Base-by-base conservation (phyloP, 2,113 vertebrate genomes). In the Ancistrus triradiatus region DNA sequence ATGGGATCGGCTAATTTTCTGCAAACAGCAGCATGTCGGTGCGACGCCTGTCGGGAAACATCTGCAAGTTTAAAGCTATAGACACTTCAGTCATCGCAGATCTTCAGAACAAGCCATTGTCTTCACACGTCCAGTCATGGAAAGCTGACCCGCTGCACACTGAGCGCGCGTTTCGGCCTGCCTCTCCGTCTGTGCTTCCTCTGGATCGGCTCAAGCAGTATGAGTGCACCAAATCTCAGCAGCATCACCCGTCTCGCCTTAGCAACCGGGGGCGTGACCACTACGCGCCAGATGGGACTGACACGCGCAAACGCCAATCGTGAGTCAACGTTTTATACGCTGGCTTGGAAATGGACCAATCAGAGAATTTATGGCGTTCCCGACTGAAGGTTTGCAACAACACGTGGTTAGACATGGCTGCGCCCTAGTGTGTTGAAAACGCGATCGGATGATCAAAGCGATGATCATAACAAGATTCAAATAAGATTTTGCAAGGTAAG, bases 11-110 rank as follows among this genome's bases (percentile, higher is more conserved):
- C 50, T 53, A 51, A 35, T 67, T 72, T 62, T 31, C 35, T 61
- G 66, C 46, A 13, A 72, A 78, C 71, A 72, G 76, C 73, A 53
- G 48, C 14, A 59, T 67, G 59, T 72, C 71, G 59, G 74, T 74
- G 78, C 82, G 81, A 82, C 78, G 79, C 76, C 84, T 78, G 80
- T 58, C 68, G 82, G 79, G 79, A 71, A 78, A 80, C 71, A 80
- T 70, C 81, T 78, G 80, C 74, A 77, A 73, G 68, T 77, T 76
- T 74, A 57, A 43, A 66, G 57, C 72, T 66, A 61, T 72, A 75
- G 38, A 68, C 68, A 37, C 68, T 70, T 55, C 63, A 49, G 49
- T 64, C 61, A 51, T 55, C 59, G 69, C 58, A 27, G 25, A 1
- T 56, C 63, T 40, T 44, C 42, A 59, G 37, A 38, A 64, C 24